A percentile compares a stretch with the other conserved stretches of the same genome.
These are phyloP conservation scores for Argyrosomus japonicus DNA, from an alignment of 2,113 vertebrate genomes.

Conservation along the genomic window DNA sequence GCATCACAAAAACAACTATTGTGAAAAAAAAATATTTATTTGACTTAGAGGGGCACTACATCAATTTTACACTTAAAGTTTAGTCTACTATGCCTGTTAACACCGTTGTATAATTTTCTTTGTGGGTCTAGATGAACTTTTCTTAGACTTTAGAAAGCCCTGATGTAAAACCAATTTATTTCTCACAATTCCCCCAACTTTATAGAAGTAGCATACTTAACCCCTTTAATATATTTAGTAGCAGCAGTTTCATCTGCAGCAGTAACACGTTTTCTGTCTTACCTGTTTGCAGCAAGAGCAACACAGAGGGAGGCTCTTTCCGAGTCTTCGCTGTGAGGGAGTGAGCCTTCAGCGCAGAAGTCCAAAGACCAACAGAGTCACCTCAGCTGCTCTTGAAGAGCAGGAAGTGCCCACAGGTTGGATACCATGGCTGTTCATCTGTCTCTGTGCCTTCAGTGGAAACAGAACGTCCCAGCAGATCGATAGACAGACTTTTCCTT, in stretches of 20 bases:
- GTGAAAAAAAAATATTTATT: neutral
- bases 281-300: constrained; percentile 80
- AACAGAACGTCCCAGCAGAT: constrained; percentile 37
- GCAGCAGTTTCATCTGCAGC: neutral
- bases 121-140: neutral
- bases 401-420: constrained; percentile 62
- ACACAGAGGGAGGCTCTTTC: constrained; percentile 82
- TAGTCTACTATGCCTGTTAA: neutral
- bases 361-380: constrained; percentile 53
- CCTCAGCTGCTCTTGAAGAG: constrained; percentile 59
- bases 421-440: constrained; percentile 47
- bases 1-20: neutral
- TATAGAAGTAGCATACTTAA: neutral
- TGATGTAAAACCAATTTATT: neutral
- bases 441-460: constrained; percentile 41
- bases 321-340: constrained; percentile 81
- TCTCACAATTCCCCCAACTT: neutral
- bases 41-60: neutral
- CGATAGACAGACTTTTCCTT: constrained; percentile 27
- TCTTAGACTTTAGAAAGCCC: no score
- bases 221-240: neutral
- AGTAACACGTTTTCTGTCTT: constrained; percentile 11
- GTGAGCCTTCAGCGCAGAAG: constrained; percentile 64
- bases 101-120: neutral
- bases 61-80: neutral